Base-by-base conservation (phyloP, 2,888 invertebrate genomes). In the Reticulitermes lucifugus region DNA sequence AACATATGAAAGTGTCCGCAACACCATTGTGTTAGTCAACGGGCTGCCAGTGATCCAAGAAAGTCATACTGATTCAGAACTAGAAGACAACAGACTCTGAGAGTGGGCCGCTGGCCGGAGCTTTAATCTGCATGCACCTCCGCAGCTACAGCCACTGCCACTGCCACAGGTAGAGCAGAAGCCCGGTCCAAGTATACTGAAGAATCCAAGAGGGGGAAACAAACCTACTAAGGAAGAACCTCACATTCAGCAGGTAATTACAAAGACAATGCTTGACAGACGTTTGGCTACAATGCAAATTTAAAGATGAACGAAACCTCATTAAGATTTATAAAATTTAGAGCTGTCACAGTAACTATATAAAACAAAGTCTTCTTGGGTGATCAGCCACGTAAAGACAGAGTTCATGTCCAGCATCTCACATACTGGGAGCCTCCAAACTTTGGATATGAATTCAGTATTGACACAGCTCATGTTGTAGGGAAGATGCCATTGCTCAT, bases 11-110 rank as follows among this genome's bases (percentile, higher is more conserved):
- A 91, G 91, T n/a, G 91, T 91, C 2, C 89, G 90, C 43, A 92
- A 92, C 87, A 92, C 92, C 5, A 91, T 92, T 83, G 91, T 92
- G 71, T 88, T 93, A 85, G 92, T 92, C 18, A 90, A 91, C 85
- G 91, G 90, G 12, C 89, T 91, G 88, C 90, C 92, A 2, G 92
- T 90, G 1, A 87, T 87, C 73, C 87, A 86, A 75, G 87, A 87
- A 71, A 85, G 60, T n/a, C 86, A 86, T 35, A 85, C 82, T 46
- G 84, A 82, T 41, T 73, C 85, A 3, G 87, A 87, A n/a, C 80
- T 85, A 25, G 87, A 86, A 73, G 87, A 87, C 79, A 87, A 87
- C 73, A 82, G 86, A 60, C 87, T 87, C 82, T 87, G 86, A 87
- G 86, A 84, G 73, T 84, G 84, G 84, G 81, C 70, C 46, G 51